Base-by-base conservation (phyloP, 2,888 invertebrate species). In the Patella depressa region DNA sequence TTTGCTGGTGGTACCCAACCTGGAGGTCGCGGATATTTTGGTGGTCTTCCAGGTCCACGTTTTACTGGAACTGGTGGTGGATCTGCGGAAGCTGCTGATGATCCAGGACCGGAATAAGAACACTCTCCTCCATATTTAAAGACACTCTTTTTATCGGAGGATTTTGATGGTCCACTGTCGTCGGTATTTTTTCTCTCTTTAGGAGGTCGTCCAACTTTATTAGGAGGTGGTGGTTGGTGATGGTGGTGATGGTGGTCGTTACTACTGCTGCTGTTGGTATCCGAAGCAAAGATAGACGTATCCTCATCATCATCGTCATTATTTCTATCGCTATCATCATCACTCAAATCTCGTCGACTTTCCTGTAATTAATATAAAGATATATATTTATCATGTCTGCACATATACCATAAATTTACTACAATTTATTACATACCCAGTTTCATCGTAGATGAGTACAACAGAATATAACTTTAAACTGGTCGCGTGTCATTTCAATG, bases 1-100 rank as follows among this genome's bases (percentile, higher is more conserved):
- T 65, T 65, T 11, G 65, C 19, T 3, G 65, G 82, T 7, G 79
- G 80, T 19, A 80, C 74, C 71, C 81, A 81, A 14, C 81, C 80
- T 15, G 82, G 81, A 2, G 80, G 82, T 15, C 79, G 76, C 5
- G 83, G 83, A 71, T 81, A 80, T 78, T 85, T 85, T 1, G 83
- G 84, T 7, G 84, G 85, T 12, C 84, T 72, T 3, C 85, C 85
- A 17, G 82, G 81, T 2, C 83, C 82, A n/a, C 85, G 72, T 59
- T 84, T 84, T 14, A 83, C 78, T 2, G 79, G 77, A 45, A 55
- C 73, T 14, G 71, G 74, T 11, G 78, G 74, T 4, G 80, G 17
- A 14, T 59, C 76, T 4, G 77, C 3, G 17, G 77, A 65, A 53
- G 24, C 29, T 24, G 71, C 57, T 17, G 74, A 73, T 12, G 73